Conservation (phyloP, 2,888 invertebrate genomes). For the Scelioninae gen. 1 region DNA sequence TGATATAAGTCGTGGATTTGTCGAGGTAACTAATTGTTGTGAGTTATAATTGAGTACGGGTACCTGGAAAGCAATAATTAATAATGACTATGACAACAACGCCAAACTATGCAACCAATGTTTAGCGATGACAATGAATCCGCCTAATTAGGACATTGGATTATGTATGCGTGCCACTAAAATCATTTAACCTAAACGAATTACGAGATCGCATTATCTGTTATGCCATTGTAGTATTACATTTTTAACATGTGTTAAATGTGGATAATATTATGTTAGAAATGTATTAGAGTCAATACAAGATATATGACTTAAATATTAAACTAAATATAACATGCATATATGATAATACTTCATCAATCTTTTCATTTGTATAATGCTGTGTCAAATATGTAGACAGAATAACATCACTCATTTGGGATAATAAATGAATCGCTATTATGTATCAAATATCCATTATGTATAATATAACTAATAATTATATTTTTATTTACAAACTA, state of each 20-base stretch:
- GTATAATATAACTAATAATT: too few relatives aligned
- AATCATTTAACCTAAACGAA: slow-evolving; percentile 55
- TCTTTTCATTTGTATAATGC: too few relatives aligned
- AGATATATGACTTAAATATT: too few relatives aligned
- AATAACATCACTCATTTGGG: too few relatives aligned
- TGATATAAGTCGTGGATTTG: slow-evolving; percentile 10
- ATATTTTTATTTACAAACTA: too few relatives aligned
- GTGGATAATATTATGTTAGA: too few relatives aligned
- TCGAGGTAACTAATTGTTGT: slow-evolving; percentile 30
- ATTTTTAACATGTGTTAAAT: slow-evolving; percentile 1
- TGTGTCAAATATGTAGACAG: too few relatives aligned
- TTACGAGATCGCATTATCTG: slow-evolving; percentile 44
- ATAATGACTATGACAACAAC: slow-evolving; percentile 60
- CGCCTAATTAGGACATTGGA: slow-evolving; percentile 55
- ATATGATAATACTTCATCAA: too few relatives aligned
- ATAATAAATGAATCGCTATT: too few relatives aligned
- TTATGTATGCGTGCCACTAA: slow-evolving; percentile 58
- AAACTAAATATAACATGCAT: too few relatives aligned
- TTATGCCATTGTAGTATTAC: slow-evolving; percentile 21
- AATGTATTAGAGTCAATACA: too few relatives aligned
- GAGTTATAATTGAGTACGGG: slow-evolving; percentile 44
- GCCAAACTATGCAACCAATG: slow-evolving; percentile 46
- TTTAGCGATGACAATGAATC: slow-evolving; percentile 55
- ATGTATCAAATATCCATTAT: too few relatives aligned
- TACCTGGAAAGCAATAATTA: slow-evolving; percentile 56